These are phyloP conservation scores for Periophthalmodon schlosseri DNA, from an alignment of 2,113 vertebrate species.

Conservation along the genomic window DNA sequence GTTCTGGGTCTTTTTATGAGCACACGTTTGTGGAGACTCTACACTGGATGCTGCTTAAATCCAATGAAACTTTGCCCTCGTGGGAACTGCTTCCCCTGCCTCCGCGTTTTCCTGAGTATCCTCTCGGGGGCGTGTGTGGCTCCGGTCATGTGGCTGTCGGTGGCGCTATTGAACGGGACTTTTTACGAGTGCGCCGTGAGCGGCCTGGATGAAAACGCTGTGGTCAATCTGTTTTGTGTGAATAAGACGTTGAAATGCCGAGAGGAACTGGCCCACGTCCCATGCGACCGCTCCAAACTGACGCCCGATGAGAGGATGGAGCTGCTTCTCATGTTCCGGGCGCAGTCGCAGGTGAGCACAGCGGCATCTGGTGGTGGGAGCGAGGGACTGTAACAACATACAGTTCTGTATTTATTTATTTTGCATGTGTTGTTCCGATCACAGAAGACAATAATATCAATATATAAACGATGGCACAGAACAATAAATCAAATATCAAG, in stretches of 20 bases:
- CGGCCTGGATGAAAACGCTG: constrained; percentile 76
- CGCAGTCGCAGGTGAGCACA: constrained; percentile 90
- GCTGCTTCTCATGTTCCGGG: constrained; percentile 84
- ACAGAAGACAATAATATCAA: too few relatives aligned
- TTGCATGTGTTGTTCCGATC: too few relatives aligned
- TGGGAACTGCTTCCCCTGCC: constrained; percentile 64
- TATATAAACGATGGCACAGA: too few relatives aligned
- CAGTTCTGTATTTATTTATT: too few relatives aligned
- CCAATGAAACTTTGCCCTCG: constrained; percentile 73
- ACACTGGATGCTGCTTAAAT: constrained; percentile 88
- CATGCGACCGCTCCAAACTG: constrained; percentile 81
- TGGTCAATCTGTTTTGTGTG: constrained; percentile 80
- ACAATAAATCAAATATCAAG: too few relatives aligned
- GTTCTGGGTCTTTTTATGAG: constrained; percentile 85
- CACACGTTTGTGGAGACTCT: constrained; percentile 84
- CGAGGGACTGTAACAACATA: neutral
- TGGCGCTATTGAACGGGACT: constrained; percentile 90
- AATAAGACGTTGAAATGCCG: constrained; percentile 79
- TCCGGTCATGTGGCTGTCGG: constrained; percentile 91
- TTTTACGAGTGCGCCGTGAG: constrained; percentile 94
- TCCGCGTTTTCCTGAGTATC: constrained; percentile 53
- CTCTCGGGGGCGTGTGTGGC: constrained; percentile 78
- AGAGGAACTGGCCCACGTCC: constrained; percentile 80
- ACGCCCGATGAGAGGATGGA: constrained; percentile 74
- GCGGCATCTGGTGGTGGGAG: neutral